Percentiles rank a stretch among this genome's conserved stretches.
phyloP scores from a whole-genome alignment of 2,797 vertebrate species.

The Picus viridis region DNA sequence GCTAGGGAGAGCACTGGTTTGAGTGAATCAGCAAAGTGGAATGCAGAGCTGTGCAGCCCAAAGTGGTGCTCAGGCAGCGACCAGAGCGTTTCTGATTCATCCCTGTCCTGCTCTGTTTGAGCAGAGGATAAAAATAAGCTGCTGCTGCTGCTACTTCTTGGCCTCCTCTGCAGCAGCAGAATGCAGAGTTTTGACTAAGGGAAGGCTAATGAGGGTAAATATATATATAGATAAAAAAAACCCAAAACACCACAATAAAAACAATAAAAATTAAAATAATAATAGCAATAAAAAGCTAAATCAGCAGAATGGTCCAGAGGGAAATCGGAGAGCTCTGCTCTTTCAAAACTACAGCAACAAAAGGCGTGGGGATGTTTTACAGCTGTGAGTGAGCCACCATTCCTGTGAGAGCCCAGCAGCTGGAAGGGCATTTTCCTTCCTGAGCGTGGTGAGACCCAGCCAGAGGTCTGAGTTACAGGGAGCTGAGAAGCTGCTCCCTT shows the following conservation, averaged over 20 bases:
- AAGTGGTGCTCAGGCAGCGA: background rate
- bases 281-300: background rate
- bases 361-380: background rate
- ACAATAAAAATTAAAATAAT: no score
- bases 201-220: constrained; percentile 4
- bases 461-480: background rate
- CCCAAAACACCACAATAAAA: no score
- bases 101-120: background rate
- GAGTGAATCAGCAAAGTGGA: background rate
- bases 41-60: background rate
- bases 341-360: background rate
- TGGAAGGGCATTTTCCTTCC: background rate
- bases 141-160: background rate
- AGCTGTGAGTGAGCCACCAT: background rate
- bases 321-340: background rate
- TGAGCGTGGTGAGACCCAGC: background rate
- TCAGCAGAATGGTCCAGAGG: background rate
- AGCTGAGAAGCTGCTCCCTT: constrained; percentile 4
- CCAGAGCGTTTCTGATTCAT: constrained; percentile 23
- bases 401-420: background rate
- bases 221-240: constrained; percentile 13
- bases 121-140: background rate
- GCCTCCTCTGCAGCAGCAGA: constrained; percentile 18
- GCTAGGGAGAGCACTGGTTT: background rate
- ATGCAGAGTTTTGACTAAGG: constrained; percentile 30